Evolutionary conservation across 2,113 vertebrate species (phyloP), one percentile per base, ranked within the genome.

Genomic region (Isurus oxyrinchus): DNA sequence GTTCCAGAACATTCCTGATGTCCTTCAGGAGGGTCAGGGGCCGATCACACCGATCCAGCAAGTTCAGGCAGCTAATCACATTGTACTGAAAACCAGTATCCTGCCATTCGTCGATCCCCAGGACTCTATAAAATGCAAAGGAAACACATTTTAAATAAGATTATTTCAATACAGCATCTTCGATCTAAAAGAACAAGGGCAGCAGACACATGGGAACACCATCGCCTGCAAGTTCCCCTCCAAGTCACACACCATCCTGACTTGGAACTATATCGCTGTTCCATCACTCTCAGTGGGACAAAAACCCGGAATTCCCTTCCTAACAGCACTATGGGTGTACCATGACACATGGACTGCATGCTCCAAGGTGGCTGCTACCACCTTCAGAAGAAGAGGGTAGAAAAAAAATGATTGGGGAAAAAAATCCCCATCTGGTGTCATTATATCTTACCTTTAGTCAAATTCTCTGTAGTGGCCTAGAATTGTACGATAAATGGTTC

Each of bases 31-130:
- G 98, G 69, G 97, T 98, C 96, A 99, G 97, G 21, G 99, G 99
- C 84, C 99, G 98, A 57, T 99, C 98, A 96, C 99, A 99, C 96
- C 99, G 99, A 97, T 99, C 99, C 97, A 99, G 97, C 97, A 99
- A 97, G 97, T 99, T 99, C 97, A 99, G 98, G 97, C 99, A 99
- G 98, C 99, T 99, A 98, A 99, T 99, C 96, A 99, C 97, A 66
- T 99, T 99, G 87, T 99, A 99, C 96, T 98, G 98, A 97, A 99
- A 99, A 27, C 98, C 98, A 0, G 98, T 98, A 49, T 98, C 97
- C 96, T 99, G 99, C 99, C 99, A 99, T 96, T 99, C 99, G 86
- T 99, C 98, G 96, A 99, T 98, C 81, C 98, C 99, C 96, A 99
- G 98, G 97, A 99, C 97, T 96, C 99, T 99, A 97, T 79, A 2